Conservation (phyloP, 2,797 vertebrate genomes). For the Momotus momota region DNA sequence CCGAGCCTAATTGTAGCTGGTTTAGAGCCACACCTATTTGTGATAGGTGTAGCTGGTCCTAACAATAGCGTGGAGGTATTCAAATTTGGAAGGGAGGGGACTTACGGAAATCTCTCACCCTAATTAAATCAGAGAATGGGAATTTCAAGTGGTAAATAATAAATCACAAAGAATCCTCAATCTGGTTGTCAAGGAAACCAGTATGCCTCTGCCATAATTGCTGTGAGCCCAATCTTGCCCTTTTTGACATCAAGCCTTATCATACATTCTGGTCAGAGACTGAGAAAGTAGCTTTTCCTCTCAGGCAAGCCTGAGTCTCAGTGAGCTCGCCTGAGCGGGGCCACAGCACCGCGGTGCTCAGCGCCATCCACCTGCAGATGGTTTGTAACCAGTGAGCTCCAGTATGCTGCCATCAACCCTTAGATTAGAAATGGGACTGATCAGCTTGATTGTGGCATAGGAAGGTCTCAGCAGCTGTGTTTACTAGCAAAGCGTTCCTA, state of each 20-base stretch:
- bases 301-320: constrained; percentile 77
- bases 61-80: constrained; percentile 51
- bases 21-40: constrained; percentile 22
- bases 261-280: constrained; percentile 86
- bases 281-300: constrained; percentile 83
- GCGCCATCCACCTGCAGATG: constrained; percentile 29
- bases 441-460: constrained; percentile 53
- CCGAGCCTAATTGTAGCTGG: not conserved
- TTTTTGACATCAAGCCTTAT: constrained; percentile 85
- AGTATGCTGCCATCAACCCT: constrained; percentile 77
- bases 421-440: constrained; percentile 73
- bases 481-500: constrained; percentile 15
- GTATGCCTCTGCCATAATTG: constrained; percentile 84
- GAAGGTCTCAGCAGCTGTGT: constrained; percentile 12
- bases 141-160: constrained; percentile 86
- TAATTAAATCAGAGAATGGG: constrained; percentile 86
- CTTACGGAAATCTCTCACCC: constrained; percentile 73
- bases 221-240: constrained; percentile 84
- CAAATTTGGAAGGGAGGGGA: constrained; percentile 61
- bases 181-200: constrained; percentile 90
- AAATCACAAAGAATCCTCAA: constrained; percentile 86
- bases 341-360: constrained; percentile 55
- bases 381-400: constrained; percentile 60
- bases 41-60: not conserved
- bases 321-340: constrained; percentile 73